These are phyloP conservation scores for Champsocephalus esox DNA, from an alignment of 2,797 vertebrate genomes.

Conservation along the genomic window DNA sequence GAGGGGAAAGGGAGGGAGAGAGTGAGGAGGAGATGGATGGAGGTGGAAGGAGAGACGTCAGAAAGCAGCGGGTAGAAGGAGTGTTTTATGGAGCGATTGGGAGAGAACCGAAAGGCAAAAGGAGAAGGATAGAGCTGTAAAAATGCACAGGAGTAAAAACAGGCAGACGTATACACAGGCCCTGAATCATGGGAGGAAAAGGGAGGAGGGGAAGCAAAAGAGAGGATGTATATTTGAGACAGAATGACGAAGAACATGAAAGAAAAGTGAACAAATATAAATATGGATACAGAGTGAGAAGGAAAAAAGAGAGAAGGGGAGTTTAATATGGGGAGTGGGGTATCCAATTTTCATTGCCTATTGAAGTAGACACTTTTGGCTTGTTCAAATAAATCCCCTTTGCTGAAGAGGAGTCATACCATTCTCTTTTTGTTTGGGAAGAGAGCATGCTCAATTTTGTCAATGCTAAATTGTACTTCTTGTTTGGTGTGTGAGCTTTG, in stretches of 20 bases:
- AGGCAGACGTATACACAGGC: constrained; percentile 32
- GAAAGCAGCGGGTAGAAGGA: constrained; percentile 76
- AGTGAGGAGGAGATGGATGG: constrained; percentile 70
- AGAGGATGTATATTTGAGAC: constrained; percentile 32
- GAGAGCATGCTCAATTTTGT: constrained; percentile 56
- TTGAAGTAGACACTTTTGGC: constrained; percentile 70
- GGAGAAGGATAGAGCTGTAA: constrained; percentile 70
- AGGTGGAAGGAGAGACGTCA: constrained; percentile 73
- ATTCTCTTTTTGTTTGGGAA: constrained; percentile 68
- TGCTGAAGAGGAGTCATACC: constrained; percentile 68
- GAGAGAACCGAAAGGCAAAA: constrained; percentile 64
- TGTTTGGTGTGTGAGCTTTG: constrained; percentile 29
- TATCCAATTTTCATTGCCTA: constrained; percentile 58
- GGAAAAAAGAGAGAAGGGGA: constrained; percentile 10
- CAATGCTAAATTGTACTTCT: constrained; percentile 50
- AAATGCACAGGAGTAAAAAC: constrained; percentile 61
- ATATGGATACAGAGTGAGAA: constrained; percentile 39
- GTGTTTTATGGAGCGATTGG: constrained; percentile 82
- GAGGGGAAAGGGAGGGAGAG: constrained; percentile 43
- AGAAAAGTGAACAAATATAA: constrained; percentile 62
- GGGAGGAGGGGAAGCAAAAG: background rate
- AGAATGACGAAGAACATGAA: constrained; percentile 47
- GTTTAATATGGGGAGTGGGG: constrained; percentile 35
- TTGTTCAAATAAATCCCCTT: constrained; percentile 70
- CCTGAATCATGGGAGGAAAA: constrained; percentile 21